These are phyloP conservation scores for Oncorhynchus kisutch DNA, from an alignment of 2,113 vertebrate species.

Conservation along the genomic window DNA sequence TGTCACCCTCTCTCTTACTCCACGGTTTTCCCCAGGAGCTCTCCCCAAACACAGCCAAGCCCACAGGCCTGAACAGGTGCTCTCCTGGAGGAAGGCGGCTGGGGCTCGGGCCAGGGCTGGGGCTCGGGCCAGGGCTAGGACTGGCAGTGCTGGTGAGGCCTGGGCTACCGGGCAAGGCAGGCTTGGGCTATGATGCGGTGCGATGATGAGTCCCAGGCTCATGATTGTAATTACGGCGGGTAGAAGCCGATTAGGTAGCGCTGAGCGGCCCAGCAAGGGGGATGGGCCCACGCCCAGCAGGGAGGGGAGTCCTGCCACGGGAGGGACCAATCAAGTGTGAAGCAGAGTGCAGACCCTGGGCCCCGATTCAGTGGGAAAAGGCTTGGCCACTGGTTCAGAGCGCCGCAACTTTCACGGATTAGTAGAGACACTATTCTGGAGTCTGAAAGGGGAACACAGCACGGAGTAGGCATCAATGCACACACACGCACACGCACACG, in stretches of 20 bases:
- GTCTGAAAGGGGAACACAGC: slow-evolving; percentile 95
- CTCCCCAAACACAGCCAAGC: slow-evolving; percentile 42
- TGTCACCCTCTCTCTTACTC: slow-evolving; percentile 50
- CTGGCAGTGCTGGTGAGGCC: slow-evolving; percentile 46
- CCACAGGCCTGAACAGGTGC: slow-evolving; percentile 55
- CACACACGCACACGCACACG: slow-evolving; percentile 39
- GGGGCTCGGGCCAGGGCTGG: slow-evolving; percentile 43
- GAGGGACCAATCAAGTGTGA: slow-evolving; percentile 97
- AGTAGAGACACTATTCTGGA: slow-evolving; percentile 97
- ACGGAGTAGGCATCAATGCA: slow-evolving; percentile 94
- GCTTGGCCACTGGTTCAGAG: slow-evolving; percentile 94
- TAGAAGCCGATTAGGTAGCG: slow-evolving; percentile 89
- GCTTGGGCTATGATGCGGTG: slow-evolving; percentile 43
- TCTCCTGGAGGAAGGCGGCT: slow-evolving; percentile 40
- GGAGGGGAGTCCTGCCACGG: slow-evolving; percentile 90
- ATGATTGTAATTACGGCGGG: slow-evolving; percentile 84
- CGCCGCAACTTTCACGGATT: slow-evolving; percentile 98
- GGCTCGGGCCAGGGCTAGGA: slow-evolving; percentile 4
- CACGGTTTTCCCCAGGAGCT: slow-evolving; percentile 26
- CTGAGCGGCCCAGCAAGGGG: slow-evolving; percentile 85
- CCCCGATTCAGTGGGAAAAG: slow-evolving; percentile 94
- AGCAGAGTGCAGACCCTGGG: slow-evolving; percentile 91
- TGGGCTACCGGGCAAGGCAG: slow-evolving; percentile 43
- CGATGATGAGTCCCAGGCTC: slow-evolving; percentile 68
- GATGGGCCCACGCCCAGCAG: slow-evolving; percentile 90